A percentile compares a stretch with the other conserved stretches of the same genome.
Evolutionary conservation across 2,797 vertebrate genomes (phyloP).

Genomic region (Acridotheres tristis): DNA sequence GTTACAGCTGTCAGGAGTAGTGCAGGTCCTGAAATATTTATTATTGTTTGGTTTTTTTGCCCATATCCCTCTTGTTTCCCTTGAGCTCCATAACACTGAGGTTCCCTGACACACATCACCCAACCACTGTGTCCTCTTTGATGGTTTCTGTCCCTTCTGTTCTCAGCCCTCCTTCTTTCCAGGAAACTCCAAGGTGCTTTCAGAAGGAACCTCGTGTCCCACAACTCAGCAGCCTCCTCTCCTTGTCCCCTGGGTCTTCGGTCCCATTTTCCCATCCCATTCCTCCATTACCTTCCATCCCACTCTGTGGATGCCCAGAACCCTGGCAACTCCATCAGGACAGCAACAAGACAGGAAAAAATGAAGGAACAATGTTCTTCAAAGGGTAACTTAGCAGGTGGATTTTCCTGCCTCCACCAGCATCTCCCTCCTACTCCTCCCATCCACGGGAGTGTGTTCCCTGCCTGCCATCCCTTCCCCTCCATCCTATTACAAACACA

Average conservation of each 20-base stretch:
- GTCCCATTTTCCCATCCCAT: neutral
- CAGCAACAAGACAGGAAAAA: neutral
- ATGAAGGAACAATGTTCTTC: neutral
- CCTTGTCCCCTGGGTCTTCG: neutral
- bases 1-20: constrained; percentile 4
- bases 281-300: fast-evolving
- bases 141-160: neutral
- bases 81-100: neutral
- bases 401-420: neutral
- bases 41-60: neutral
- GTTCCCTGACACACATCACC: neutral
- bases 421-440: neutral
- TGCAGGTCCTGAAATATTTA: constrained; percentile 36
- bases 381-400: neutral
- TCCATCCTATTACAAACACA: neutral
- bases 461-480: neutral
- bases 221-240: neutral
- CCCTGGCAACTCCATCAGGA: neutral
- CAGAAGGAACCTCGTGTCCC: neutral
- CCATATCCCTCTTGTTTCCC: neutral
- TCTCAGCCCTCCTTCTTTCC: neutral
- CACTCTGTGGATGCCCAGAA: neutral
- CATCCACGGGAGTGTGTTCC: fast-evolving
- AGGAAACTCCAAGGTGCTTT: neutral
- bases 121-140: neutral